Conservation (phyloP, 2,797 vertebrate genomes). For the Heteromormyrus szaboi region DNA sequence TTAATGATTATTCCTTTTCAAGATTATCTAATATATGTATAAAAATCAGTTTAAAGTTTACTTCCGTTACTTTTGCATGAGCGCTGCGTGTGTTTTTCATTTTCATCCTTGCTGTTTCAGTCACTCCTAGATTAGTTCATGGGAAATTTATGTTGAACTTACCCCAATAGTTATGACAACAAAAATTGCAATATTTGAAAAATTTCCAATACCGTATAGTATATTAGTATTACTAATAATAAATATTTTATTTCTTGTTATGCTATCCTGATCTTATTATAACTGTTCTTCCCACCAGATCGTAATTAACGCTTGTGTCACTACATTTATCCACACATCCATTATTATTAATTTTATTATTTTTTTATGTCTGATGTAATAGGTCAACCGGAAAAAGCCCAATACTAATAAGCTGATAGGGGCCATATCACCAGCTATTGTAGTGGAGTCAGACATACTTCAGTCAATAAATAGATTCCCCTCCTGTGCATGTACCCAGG, state of each 20-base stretch:
- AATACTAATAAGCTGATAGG: not conserved
- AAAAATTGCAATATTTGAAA: not conserved
- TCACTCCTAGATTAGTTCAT: not conserved
- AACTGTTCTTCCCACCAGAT: not conserved
- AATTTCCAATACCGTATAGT: not conserved
- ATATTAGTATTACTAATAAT: not conserved
- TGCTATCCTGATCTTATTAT: not conserved
- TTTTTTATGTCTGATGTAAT: not conserved
- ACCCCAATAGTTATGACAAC: not conserved
- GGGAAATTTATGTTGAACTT: not conserved
- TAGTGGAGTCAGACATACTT: not conserved
- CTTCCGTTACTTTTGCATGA: not conserved
- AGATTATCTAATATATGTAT: not conserved
- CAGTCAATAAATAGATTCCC: not conserved
- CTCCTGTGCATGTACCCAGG: not conserved
- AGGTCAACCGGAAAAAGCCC: not conserved
- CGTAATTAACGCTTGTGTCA: not conserved
- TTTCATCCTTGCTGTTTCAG: not conserved
- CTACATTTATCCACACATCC: not conserved
- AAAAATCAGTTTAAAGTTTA: not conserved
- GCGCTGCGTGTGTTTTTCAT: not conserved
- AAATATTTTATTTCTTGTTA: not conserved
- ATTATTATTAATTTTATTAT: not conserved
- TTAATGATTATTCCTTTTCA: not conserved
- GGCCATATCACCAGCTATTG: not conserved